Conservation (phyloP, 2,113 vertebrate genomes). For the Trichomycterus rosablanca region DNA sequence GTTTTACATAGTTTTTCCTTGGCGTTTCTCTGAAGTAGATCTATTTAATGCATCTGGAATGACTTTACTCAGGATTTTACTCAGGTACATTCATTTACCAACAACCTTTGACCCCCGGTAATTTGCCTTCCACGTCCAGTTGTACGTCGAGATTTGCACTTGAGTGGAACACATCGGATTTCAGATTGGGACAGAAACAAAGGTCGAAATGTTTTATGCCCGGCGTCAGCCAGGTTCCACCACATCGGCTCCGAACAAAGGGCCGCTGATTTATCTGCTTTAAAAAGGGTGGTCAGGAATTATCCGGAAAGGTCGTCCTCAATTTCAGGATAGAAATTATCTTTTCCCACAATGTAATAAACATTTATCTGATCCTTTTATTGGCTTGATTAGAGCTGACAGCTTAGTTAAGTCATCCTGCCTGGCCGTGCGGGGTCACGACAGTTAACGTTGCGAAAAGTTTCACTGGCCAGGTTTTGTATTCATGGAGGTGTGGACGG, state of each 20-base stretch:
- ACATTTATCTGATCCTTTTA: conserved; percentile 99
- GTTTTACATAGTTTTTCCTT: too few species aligned
- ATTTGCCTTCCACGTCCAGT: not conserved
- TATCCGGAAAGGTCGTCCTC: conserved; percentile 98
- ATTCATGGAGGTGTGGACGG: conserved; percentile 47
- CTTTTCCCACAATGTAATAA: conserved; percentile 97
- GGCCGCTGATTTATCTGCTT: conserved; percentile 73
- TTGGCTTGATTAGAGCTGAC: conserved; percentile 99
- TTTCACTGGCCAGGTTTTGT: conserved; percentile 82
- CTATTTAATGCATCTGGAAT: too few species aligned
- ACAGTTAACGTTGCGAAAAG: conserved; percentile 94
- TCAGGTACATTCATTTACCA: too few species aligned
- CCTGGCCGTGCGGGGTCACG: conserved; percentile 87
- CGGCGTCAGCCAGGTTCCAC: conserved; percentile 60
- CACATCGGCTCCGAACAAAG: conserved; percentile 63
- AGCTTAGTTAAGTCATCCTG: conserved; percentile 98
- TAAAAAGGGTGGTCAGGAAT: conserved; percentile 82
- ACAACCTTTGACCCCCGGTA: not conserved
- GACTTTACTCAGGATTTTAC: too few species aligned
- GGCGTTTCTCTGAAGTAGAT: too few species aligned
- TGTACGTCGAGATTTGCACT: conserved; percentile 9
- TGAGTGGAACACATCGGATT: conserved; percentile 8
- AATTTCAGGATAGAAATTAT: conserved; percentile 99
- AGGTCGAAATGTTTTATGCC: conserved; percentile 57
- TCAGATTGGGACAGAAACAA: conserved; percentile 40